A percentile compares a stretch with the other conserved stretches of the same genome.
Evolutionary conservation across 2,113 vertebrate species (phyloP).

Genomic region (Channa argus): DNA sequence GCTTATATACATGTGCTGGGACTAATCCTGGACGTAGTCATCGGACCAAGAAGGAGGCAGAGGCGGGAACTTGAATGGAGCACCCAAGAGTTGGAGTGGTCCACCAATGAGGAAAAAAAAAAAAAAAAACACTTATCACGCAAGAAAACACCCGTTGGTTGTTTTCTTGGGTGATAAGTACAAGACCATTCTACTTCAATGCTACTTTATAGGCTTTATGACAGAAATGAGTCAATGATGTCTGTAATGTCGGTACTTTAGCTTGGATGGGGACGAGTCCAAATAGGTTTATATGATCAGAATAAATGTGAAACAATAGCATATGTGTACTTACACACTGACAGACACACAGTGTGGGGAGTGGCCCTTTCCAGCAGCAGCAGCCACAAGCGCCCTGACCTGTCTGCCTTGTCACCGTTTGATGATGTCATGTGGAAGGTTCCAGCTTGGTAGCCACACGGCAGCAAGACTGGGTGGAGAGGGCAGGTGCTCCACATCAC

Average conservation of each 20-base stretch:
- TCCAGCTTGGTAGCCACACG: constrained; percentile 58
- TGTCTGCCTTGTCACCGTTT: constrained; percentile 73
- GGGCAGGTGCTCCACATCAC: constrained; percentile 74
- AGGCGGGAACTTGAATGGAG: too few relatives aligned
- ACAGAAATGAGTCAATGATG: neutral
- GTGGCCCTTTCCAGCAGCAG: constrained; percentile 61
- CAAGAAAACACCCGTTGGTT: too few relatives aligned
- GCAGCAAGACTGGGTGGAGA: constrained; percentile 50
- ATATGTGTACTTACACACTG: constrained; percentile 8
- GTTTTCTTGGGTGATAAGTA: too few relatives aligned
- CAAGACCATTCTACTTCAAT: too few relatives aligned
- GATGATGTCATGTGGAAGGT: constrained; percentile 78
- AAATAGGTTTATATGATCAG: neutral
- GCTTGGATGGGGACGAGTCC: neutral
- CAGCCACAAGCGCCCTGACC: constrained; percentile 69
- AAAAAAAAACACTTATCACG: too few relatives aligned
- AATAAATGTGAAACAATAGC: constrained; percentile 15
- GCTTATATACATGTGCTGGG: too few relatives aligned
- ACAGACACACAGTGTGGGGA: constrained; percentile 35
- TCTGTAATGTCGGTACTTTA: neutral
- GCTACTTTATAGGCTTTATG: too few relatives aligned
- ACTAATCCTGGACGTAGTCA: too few relatives aligned
- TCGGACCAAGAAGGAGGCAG: too few relatives aligned
- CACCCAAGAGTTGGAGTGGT: too few relatives aligned
- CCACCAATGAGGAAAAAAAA: too few relatives aligned